Evolutionary conservation across 1,140 invertebrate species (phyloP).

Genomic region (Elymnias hypermnestra): DNA sequence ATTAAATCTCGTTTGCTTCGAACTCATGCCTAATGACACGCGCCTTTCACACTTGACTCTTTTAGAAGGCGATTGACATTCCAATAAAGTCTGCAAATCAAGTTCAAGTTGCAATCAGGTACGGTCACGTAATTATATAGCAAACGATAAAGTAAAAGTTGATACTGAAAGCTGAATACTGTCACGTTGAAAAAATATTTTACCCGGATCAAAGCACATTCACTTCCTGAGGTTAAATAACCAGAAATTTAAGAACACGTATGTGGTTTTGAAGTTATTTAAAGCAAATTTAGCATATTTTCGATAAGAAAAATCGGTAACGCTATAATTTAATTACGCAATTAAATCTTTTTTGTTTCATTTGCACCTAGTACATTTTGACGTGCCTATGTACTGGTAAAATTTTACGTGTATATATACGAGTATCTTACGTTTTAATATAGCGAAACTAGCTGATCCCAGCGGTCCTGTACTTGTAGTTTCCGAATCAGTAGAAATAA

Average conservation of each 20-base stretch:
- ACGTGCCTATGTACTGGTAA: no score
- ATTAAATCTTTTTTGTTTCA: no score
- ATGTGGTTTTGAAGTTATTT: no score
- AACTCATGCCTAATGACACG: constrained; percentile 29
- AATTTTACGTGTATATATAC: no score
- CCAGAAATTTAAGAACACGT: not conserved
- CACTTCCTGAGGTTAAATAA: constrained; percentile 10
- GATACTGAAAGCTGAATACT: constrained; percentile 12
- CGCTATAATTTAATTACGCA: no score
- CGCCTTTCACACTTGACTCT: constrained; percentile 47
- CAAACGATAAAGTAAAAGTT: constrained; percentile 19
- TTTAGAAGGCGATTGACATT: constrained; percentile 57
- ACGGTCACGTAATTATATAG: constrained; percentile 15
- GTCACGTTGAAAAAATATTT: constrained; percentile 4
- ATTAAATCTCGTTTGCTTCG: constrained; percentile 5
- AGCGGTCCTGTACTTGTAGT: no score
- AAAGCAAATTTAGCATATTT: no score
- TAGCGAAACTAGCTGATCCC: no score
- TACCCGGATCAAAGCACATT: constrained; percentile 6
- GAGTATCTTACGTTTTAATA: no score
- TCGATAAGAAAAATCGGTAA: no score
- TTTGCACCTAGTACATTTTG: no score
- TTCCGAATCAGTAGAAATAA: no score
- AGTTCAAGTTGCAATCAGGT: constrained; percentile 40
- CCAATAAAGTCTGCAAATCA: constrained; percentile 34